Percentiles rank a stretch among this genome's conserved stretches.
Conservation (phyloP, 2,888 invertebrate species). For the Cordilura impudica region DNA sequence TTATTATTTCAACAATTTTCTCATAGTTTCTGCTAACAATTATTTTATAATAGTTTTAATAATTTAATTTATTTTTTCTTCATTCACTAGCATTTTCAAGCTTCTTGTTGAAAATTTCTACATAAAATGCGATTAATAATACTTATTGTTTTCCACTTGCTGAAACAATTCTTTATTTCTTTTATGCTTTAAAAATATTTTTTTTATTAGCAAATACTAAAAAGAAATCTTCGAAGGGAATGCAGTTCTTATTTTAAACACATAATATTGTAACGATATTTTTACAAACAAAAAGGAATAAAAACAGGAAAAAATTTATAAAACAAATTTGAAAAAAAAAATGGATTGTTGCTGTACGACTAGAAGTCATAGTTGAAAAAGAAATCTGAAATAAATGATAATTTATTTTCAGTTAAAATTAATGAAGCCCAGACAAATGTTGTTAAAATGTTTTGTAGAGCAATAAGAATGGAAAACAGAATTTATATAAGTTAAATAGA, state of each 20-base stretch:
- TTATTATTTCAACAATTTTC: too few relatives aligned
- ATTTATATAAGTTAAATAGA: not conserved
- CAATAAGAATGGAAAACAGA: not conserved
- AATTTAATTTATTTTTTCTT: constrained; percentile 16
- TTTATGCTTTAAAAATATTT: constrained; percentile 16
- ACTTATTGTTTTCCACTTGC: constrained; percentile 26
- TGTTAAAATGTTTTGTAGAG: constrained; percentile 33
- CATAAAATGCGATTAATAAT: constrained; percentile 44
- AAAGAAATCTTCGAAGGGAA: constrained; percentile 5
- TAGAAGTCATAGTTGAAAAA: constrained; percentile 36
- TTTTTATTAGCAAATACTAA: not conserved
- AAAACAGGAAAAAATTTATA: constrained; percentile 10
- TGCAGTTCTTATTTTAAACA: constrained; percentile 1
- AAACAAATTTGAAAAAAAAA: constrained; percentile 8
- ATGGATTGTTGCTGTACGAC: constrained; percentile 34
- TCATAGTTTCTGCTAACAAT: not conserved
- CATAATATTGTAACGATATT: constrained; percentile 31
- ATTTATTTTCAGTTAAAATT: constrained; percentile 48
- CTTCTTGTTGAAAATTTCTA: not conserved
- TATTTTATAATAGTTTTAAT: not conserved
- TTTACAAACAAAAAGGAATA: constrained; percentile 18
- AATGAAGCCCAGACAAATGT: constrained; percentile 52
- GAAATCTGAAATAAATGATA: constrained; percentile 41
- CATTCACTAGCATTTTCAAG: constrained; percentile 5
- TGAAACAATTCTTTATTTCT: constrained; percentile 22